Conservation (phyloP, 1,140 invertebrate genomes). For the Pseudomyrmex pallidus region DNA sequence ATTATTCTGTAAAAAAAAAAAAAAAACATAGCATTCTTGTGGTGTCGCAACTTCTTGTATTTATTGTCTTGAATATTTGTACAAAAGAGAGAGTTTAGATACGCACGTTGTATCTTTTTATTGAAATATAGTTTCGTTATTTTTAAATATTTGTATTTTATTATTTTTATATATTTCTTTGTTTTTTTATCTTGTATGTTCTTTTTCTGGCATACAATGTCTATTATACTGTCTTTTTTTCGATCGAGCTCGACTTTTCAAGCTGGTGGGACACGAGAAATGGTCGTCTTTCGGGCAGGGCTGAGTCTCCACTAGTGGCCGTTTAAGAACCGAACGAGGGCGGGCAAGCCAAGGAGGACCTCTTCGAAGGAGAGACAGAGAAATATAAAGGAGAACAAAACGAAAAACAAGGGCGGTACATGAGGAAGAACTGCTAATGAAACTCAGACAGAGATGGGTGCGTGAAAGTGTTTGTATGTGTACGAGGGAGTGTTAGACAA, state of each 20-base stretch:
- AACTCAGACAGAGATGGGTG: conserved; percentile 26
- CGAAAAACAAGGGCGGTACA: conserved; percentile 36
- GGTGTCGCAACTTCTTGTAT: not conserved
- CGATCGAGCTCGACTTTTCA: conserved; percentile 19
- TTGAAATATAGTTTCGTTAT: no score
- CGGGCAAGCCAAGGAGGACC: conserved; percentile 33
- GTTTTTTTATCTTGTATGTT: not conserved
- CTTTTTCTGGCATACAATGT: not conserved
- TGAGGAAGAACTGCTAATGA: conserved; percentile 5
- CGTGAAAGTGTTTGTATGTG: not conserved
- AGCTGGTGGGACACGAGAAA: conserved; percentile 39
- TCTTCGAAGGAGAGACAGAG: conserved; percentile 42
- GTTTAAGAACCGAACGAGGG: conserved; percentile 55
- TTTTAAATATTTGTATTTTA: no score
- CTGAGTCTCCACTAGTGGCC: conserved; percentile 14
- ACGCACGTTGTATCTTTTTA: not conserved
- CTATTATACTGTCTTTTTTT: conserved; percentile 13
- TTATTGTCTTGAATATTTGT: not conserved
- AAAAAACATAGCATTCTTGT: not conserved
- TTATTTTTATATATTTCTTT: no score
- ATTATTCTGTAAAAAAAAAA: not conserved
- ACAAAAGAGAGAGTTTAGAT: conserved; percentile 7
- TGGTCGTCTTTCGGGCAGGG: conserved; percentile 61
- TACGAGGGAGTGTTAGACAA: conserved; percentile 20
- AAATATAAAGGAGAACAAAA: conserved; percentile 23